These are phyloP conservation scores for Nannoperca australis DNA, from an alignment of 2,797 vertebrate species.

Conservation along the genomic window DNA sequence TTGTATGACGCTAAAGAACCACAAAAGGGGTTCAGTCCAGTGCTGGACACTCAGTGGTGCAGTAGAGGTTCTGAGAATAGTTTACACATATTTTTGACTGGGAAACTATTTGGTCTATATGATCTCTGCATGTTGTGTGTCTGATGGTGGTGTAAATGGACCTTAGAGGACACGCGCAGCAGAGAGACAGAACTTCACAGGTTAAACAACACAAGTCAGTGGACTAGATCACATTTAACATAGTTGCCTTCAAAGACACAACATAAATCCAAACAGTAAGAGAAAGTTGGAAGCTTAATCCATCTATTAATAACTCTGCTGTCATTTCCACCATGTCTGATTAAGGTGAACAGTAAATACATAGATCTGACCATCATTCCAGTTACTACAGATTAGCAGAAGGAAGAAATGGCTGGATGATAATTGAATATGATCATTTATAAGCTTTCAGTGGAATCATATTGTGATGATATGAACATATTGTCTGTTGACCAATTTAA, in stretches of 20 bases:
- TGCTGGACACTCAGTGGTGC: not conserved
- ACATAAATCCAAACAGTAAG: not conserved
- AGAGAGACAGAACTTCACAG: not conserved
- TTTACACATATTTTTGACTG: not conserved
- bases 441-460: not conserved
- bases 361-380: not conserved
- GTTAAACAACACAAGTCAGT: not conserved
- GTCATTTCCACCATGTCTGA: not conserved
- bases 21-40: not conserved
- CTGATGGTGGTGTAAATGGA: not conserved
- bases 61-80: not conserved
- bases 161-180: not conserved
- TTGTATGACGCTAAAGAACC: not conserved
- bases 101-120: too few relatives aligned
- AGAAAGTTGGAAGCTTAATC: not conserved
- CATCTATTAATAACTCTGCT: not conserved
- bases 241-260: not conserved
- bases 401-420: not conserved
- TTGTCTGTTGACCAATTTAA: not conserved
- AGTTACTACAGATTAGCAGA: not conserved
- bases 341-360: not conserved
- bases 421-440: not conserved
- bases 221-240: not conserved
- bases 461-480: not conserved
- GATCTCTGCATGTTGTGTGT: not conserved